Percentiles rank a stretch among this genome's conserved stretches.
These are phyloP conservation scores for Dysdera silvatica DNA, from an alignment of 1,140 invertebrate species.

Conservation along the genomic window DNA sequence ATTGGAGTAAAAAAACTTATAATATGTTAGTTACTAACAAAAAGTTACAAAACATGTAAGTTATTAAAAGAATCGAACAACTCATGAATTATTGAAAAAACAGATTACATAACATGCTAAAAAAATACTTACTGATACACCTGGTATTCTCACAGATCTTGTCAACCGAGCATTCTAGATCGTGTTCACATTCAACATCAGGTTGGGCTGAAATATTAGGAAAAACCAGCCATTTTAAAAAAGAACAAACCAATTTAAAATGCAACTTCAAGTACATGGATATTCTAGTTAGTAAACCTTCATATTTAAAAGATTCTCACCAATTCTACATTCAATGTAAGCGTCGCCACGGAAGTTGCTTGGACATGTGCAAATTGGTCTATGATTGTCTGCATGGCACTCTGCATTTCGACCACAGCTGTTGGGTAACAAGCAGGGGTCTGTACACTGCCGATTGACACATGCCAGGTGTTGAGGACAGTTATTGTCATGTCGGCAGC, in stretches of 20 bases:
- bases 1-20: no score
- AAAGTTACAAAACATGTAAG: no score
- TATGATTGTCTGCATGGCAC: conserved; percentile 65
- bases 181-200: conserved; percentile 33
- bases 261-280: no score
- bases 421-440: conserved; percentile 66
- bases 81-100: no score
- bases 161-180: conserved; percentile 35
- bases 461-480: conserved; percentile 76
- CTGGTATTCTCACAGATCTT: conserved; percentile 37
- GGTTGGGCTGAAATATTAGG: no score
- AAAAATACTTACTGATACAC: conserved; percentile 31
- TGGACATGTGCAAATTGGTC: conserved; percentile 67
- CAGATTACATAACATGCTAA: background rate
- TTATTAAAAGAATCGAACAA: background rate
- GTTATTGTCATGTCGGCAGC: conserved; percentile 79
- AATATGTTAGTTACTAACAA: no score
- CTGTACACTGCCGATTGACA: conserved; percentile 72
- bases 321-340: conserved; percentile 65
- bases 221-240: no score
- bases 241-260: no score
- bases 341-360: conserved; percentile 66
- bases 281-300: no score
- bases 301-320: no score
- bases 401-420: conserved; percentile 75